A percentile compares a stretch with the other conserved stretches of the same genome.
phyloP scores from a whole-genome alignment of 2,797 vertebrate genomes.

The Pygocentrus nattereri region DNA sequence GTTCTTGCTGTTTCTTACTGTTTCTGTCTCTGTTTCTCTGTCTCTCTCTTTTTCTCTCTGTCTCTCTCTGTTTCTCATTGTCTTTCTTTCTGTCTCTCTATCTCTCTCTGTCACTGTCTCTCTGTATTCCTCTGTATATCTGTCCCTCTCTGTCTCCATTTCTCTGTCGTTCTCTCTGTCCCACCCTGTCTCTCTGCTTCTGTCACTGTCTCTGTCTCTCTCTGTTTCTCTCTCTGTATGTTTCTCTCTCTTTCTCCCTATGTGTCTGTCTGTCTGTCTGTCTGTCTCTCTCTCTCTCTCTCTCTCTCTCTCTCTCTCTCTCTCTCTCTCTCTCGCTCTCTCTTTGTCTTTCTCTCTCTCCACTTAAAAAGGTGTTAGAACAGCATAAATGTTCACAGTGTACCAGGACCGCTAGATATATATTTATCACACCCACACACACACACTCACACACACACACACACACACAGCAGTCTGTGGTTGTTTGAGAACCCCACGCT shows the following conservation, averaged over 20 bases:
- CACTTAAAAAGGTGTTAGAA: slow-evolving; percentile 8
- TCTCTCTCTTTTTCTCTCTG: too few species aligned
- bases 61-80: too few species aligned
- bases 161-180: too few species aligned
- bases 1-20: background rate
- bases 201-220: background rate
- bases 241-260: background rate
- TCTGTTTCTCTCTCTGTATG: background rate
- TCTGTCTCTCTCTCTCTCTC: too few species aligned
- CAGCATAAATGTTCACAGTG: slow-evolving; percentile 12
- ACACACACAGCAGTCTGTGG: slow-evolving; percentile 17
- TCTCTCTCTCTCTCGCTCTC: background rate
- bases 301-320: background rate
- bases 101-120: too few species aligned
- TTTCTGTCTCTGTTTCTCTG: too few species aligned
- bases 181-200: too few species aligned
- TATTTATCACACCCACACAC: slow-evolving; percentile 57
- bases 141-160: too few species aligned
- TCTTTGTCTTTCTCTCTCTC: background rate
- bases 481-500: slow-evolving; percentile 48
- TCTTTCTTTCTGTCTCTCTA: background rate
- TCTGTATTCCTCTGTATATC: too few species aligned
- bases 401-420: slow-evolving; percentile 39
- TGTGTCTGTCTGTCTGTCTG: too few species aligned
- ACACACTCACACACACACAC: background rate